Base-by-base conservation (phyloP, 1,140 invertebrate genomes). In the Helicorthomorpha holstii region DNA sequence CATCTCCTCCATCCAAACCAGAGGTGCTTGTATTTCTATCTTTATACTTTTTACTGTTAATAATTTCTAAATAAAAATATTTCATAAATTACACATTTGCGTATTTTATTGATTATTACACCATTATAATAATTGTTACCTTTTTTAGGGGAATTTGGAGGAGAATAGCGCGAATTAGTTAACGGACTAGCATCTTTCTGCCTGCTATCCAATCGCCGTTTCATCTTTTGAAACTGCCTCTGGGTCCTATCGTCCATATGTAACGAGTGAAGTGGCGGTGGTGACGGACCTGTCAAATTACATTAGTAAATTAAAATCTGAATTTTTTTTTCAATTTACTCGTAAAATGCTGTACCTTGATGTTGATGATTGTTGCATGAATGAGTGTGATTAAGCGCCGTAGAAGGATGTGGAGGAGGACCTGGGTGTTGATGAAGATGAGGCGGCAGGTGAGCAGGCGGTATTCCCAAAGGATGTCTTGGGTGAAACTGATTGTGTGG, bases 161-260 rank as follows among this genome's bases (percentile, higher is more conserved):
- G 72, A 27, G 73, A 63, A 50, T n/a, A 25, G 4, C n/a, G 57
- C 51, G 19, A 48, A 29, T 49, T 55, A 52, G 54, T 52, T n/a
- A 34, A 41, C 23, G 24, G 21, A 19, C 12, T 4, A 34, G 4
- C 41, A 26, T 63, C 58, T 38, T 59, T 58, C 38, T 77, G 73
- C 59, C 81, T 77, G 55, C 77, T 72, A 54, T 82, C 77, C 49
- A 82, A 66, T 68, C 84, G 85, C 59, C 77, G 75, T 60, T 80
- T 75, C 46, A 86, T 69, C 64, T 84, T 85, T 48, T 74, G 75
- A 60, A 80, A 78, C 64, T 83, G 81, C 38, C 81, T 69, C 57
- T 82, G 78, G 22, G 79, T 76, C 57, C 85, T 69, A 63, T 88
- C 84, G 63, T 86, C 82, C 64, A 83, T 82, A 53, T 77, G 76